These are phyloP conservation scores for Labia minor DNA, from an alignment of 2,888 invertebrate genomes.

Conservation along the genomic window DNA sequence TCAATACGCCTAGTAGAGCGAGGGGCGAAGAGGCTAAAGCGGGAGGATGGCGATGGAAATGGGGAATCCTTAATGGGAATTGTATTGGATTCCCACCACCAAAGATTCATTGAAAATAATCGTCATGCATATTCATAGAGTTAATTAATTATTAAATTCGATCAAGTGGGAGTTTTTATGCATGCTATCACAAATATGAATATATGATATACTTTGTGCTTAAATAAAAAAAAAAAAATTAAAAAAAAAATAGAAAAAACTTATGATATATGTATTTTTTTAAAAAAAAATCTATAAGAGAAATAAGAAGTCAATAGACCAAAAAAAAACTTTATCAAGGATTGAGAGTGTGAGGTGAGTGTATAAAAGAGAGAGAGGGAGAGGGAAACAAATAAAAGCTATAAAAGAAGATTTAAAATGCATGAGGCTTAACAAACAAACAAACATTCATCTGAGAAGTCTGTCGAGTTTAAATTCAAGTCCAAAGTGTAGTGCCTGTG, in stretches of 20 bases:
- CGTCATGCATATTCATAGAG: conserved; percentile 2
- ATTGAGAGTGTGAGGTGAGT: no score
- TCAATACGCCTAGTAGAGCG: no score
- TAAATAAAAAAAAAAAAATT: no score
- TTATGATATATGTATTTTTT: background rate
- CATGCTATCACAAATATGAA: background rate
- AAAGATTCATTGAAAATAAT: background rate
- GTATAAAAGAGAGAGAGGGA: background rate
- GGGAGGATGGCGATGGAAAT: background rate
- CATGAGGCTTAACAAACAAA: conserved; percentile 8
- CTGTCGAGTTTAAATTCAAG: background rate
- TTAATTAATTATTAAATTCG: conserved; percentile 5
- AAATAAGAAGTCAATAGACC: background rate
- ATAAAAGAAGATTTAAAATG: conserved; percentile 3
- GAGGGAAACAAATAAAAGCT: background rate
- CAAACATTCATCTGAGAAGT: background rate
- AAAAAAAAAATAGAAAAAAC: no score
- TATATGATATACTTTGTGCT: background rate
- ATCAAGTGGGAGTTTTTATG: no score
- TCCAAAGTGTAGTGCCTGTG: no score
- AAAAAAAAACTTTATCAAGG: background rate
- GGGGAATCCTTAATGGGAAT: background rate
- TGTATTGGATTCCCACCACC: background rate
- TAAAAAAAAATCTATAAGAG: background rate
- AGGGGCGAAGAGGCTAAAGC: no score